A percentile compares a stretch with the other conserved stretches of the same genome.
Conservation (phyloP, 2,888 invertebrate species). For the Dryobotodes eremita region DNA sequence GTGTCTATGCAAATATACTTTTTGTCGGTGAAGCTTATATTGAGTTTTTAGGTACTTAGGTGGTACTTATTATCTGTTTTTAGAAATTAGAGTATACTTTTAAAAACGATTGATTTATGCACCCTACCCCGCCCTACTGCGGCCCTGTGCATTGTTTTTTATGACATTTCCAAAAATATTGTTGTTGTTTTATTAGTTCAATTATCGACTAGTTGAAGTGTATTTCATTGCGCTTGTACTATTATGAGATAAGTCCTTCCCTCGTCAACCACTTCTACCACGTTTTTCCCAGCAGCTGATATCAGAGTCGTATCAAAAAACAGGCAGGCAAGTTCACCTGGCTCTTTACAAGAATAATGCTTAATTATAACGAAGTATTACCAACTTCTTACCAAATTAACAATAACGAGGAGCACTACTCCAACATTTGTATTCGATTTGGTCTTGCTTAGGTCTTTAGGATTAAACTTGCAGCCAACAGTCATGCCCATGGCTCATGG, state of each 20-base stretch:
- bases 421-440: background rate
- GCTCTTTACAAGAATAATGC: background rate
- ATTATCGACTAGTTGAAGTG: background rate
- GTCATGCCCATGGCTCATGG: too few relatives aligned
- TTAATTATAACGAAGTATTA: background rate
- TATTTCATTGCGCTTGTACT: background rate
- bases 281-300: background rate
- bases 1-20: slow-evolving; percentile 34
- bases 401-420: background rate
- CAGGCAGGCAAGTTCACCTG: background rate
- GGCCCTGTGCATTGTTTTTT: slow-evolving; percentile 3
- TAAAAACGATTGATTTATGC: background rate
- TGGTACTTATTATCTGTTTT: background rate
- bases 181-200: background rate
- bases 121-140: slow-evolving; percentile 9
- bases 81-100: background rate
- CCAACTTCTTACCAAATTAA: background rate
- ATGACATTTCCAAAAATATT: background rate
- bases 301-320: background rate
- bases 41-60: background rate
- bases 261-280: background rate
- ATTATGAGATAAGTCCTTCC: background rate
- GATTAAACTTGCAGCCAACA: background rate
- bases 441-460: background rate
- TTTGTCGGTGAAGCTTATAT: slow-evolving; percentile 11